Evolutionary conservation across 2,888 invertebrate genomes (phyloP), one percentile per base, ranked within the genome.

Genomic region (Agelastica alni): DNA sequence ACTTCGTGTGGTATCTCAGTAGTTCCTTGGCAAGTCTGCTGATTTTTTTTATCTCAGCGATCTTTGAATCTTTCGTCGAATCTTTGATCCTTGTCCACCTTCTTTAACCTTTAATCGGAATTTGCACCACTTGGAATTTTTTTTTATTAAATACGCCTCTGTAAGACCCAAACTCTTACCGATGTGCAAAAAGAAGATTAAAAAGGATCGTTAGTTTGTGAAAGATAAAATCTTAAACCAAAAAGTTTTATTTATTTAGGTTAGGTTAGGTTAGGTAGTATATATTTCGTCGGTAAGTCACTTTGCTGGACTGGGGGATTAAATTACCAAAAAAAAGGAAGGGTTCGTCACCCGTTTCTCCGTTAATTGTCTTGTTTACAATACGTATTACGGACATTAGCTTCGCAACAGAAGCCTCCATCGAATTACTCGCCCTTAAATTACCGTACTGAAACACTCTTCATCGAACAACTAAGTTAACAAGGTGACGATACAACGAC

Each of bases 161-260:
- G n/a, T n/a, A n/a, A n/a, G n/a, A n/a, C n/a, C n/a, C n/a, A n/a
- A n/a, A n/a, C n/a, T n/a, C n/a, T n/a, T n/a, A n/a, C n/a, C n/a
- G 36, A 62, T 61, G 61, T 63, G 62, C 60, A 61, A 59, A 65
- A 61, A 64, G 54, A 55, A 59, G 66, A 63, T 66, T 66, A 62
- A 63, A 66, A 66, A 63, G 61, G 66, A 58, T 53, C 56, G 58
- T 55, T 59, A 36, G 37, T 36, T 14, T 17, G 37, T 36, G 4
- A n/a, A 51, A 63, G 68, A 69, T 69, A 68, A 65, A 65, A 69
- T 69, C 69, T 68, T 57, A 53, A 64, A 65, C 64, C 68, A 68
- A 68, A 68, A 69, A 68, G 65, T 67, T 67, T 64, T 68, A 70
- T 70, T 70, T 68, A 70, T 70, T 68, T 65, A 43, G 60, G 63